These are phyloP conservation scores for Cabera pusaria DNA, from an alignment of 2,888 invertebrate genomes.

Conservation along the genomic window DNA sequence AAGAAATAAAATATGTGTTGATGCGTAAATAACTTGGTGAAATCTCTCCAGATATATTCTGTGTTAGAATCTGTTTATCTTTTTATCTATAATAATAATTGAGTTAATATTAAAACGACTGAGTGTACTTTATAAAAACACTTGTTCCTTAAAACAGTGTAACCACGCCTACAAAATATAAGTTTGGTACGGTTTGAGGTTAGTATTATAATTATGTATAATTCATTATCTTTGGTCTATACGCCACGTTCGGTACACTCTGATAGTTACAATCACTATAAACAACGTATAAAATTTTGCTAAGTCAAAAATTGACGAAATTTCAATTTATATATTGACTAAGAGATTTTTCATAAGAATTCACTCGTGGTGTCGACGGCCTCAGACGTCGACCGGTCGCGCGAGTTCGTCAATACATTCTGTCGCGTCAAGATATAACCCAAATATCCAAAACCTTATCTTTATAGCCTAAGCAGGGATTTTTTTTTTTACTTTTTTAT, in stretches of 20 bases:
- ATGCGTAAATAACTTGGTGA: constrained; percentile 12
- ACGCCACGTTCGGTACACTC: constrained; percentile 69
- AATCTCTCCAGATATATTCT: constrained; percentile 1
- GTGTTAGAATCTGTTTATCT: constrained; percentile 2
- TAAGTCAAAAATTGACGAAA: constrained; percentile 83
- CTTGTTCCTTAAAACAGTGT: constrained; percentile 36
- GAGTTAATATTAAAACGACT: too few species aligned
- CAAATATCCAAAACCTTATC: constrained; percentile 76
- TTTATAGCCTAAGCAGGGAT: constrained; percentile 79
- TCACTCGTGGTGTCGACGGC: constrained; percentile 71
- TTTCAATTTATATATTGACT: constrained; percentile 80
- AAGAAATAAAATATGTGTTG: constrained; percentile 11
- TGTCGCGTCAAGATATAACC: constrained; percentile 70
- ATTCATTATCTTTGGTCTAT: constrained; percentile 78
- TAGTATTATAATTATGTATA: constrained; percentile 76
- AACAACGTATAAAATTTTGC: constrained; percentile 82
- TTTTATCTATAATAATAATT: constrained; percentile 16
- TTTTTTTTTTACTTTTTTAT: constrained; percentile 66
- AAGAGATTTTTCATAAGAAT: constrained; percentile 81
- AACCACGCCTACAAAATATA: constrained; percentile 65
- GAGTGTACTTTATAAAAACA: constrained; percentile 21
- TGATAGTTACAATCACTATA: constrained; percentile 73
- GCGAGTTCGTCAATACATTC: constrained; percentile 65
- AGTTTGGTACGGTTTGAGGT: constrained; percentile 82
- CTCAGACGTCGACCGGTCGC: constrained; percentile 48